phyloP scores from a whole-genome alignment of 2,888 invertebrate species.

The Caenorhabditis drosophilae region DNA sequence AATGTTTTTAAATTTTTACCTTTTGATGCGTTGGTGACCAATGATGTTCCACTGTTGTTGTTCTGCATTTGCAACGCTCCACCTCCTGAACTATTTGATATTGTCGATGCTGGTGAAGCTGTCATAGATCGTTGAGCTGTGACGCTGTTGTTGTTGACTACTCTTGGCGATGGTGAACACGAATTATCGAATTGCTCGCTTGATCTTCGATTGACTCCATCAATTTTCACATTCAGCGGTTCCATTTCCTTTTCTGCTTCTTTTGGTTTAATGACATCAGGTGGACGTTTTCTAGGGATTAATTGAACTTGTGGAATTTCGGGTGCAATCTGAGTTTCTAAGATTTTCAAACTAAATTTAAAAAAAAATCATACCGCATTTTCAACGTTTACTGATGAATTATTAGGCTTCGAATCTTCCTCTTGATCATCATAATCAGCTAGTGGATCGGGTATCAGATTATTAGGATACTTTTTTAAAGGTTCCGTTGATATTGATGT shows the following conservation, averaged over 20 bases:
- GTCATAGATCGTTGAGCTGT: conserved; percentile 16
- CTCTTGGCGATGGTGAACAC: conserved; percentile 20
- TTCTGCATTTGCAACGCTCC: not conserved
- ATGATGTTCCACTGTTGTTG: not conserved
- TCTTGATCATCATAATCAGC: too few relatives aligned
- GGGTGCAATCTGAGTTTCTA: not conserved
- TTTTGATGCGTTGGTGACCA: not conserved
- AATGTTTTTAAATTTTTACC: not conserved
- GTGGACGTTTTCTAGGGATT: conserved; percentile 18
- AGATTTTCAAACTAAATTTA: not conserved
- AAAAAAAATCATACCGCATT: too few relatives aligned
- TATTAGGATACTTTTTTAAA: not conserved
- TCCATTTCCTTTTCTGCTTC: not conserved
- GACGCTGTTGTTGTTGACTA: conserved; percentile 7
- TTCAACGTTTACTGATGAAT: too few relatives aligned
- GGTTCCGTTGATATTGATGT: not conserved
- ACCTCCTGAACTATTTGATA: conserved; percentile 1
- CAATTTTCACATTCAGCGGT: conserved; percentile 16
- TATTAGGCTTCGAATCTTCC: too few relatives aligned
- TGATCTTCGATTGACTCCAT: too few relatives aligned
- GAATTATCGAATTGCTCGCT: not conserved
- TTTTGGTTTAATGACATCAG: too few relatives aligned
- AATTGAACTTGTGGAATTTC: conserved; percentile 10
- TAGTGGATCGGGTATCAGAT: not conserved
- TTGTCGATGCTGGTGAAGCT: conserved; percentile 25